Conservation (phyloP, 2,797 vertebrate species). For the Microhierax caerulescens region DNA sequence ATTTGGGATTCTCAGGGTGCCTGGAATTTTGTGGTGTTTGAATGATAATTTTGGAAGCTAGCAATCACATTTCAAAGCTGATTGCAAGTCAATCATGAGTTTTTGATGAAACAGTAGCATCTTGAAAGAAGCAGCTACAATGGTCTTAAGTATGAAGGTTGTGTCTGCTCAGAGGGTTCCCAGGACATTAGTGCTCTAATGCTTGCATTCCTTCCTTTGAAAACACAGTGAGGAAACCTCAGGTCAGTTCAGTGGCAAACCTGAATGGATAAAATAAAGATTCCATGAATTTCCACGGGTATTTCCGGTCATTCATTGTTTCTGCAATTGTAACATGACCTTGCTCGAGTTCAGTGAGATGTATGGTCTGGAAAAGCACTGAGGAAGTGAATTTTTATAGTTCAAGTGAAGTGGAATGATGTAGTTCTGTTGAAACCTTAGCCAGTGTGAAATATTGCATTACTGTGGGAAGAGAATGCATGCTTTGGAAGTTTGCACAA, state of each 20-base stretch:
- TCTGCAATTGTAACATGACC: background rate
- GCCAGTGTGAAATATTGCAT: background rate
- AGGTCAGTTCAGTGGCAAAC: background rate
- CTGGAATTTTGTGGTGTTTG: background rate
- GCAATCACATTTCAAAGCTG: background rate
- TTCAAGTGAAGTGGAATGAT: background rate
- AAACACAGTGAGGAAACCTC: background rate
- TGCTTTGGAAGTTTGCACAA: fast-evolving
- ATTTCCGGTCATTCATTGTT: constrained; percentile 7
- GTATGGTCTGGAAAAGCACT: background rate
- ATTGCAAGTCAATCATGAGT: background rate
- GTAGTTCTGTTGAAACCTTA: background rate
- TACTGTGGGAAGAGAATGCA: background rate
- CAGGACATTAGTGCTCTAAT: background rate
- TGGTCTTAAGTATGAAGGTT: background rate
- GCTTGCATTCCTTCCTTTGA: constrained; percentile 24
- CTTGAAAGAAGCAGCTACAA: background rate
- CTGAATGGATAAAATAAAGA: background rate
- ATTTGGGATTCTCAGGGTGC: background rate
- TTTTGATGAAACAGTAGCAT: background rate
- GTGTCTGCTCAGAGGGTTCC: background rate
- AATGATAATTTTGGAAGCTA: background rate
- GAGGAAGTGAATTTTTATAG: background rate
- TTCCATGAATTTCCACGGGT: background rate
- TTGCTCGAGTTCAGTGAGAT: constrained; percentile 18